A percentile compares a stretch with the other conserved stretches of the same genome.
Conservation (phyloP, 2,888 invertebrate species). For the Brachypterus glaber region DNA sequence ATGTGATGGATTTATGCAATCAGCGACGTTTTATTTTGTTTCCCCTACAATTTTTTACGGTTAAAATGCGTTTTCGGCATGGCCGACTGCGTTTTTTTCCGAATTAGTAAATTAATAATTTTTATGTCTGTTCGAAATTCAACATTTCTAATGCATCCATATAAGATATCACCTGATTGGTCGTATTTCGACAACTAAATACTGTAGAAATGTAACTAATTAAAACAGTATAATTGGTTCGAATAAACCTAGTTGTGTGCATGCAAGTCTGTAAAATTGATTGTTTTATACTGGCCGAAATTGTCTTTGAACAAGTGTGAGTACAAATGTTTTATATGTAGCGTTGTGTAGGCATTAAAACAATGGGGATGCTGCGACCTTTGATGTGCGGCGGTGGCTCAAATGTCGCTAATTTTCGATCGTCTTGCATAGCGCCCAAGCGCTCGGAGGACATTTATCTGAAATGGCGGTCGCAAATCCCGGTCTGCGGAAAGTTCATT, state of each 20-base stretch:
- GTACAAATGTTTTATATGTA: constrained; percentile 14
- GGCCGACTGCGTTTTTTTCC: constrained; percentile 5
- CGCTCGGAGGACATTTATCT: constrained; percentile 45
- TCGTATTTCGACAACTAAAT: constrained; percentile 42
- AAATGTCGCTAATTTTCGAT: constrained; percentile 35
- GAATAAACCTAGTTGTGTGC: constrained; percentile 31
- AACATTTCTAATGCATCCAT: constrained; percentile 39
- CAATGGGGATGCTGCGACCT: constrained; percentile 32
- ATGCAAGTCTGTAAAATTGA: constrained; percentile 21
- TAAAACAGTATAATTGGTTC: constrained; percentile 39
- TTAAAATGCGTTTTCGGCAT: neutral
- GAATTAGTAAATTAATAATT: constrained; percentile 23
- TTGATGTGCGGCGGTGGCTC: constrained; percentile 28
- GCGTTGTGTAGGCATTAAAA: constrained; percentile 21
- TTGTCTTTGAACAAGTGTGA: constrained; percentile 17
- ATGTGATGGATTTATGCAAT: constrained; percentile 16
- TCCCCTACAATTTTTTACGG: neutral
- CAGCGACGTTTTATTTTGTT: constrained; percentile 11
- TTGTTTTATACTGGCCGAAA: constrained; percentile 10
- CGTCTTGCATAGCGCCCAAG: constrained; percentile 36
- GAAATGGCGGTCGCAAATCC: constrained; percentile 43
- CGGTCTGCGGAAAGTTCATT: constrained; percentile 42
- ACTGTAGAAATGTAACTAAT: constrained; percentile 45
- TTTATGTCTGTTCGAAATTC: constrained; percentile 40
- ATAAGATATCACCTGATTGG: constrained; percentile 44